phyloP scores from a whole-genome alignment of 2,888 invertebrate species.

The Agrotis clavis region DNA sequence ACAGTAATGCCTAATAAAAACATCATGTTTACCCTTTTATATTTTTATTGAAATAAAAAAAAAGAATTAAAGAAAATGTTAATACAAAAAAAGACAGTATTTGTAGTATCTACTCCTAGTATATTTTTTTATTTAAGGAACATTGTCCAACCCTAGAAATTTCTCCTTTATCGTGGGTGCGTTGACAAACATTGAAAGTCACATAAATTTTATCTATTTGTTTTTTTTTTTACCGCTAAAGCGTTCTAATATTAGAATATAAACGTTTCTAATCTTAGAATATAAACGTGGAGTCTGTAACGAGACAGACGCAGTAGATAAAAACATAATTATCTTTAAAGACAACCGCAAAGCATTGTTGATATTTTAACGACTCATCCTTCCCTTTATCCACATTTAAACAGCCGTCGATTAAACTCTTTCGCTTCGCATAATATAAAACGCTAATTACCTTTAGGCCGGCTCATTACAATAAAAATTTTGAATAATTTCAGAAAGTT shows the following conservation, averaged over 20 bases:
- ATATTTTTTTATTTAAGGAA: too few relatives aligned
- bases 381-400: conserved; percentile 29
- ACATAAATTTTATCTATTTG: too few relatives aligned
- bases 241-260: background rate
- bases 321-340: conserved; percentile 11
- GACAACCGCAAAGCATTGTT: conserved; percentile 32
- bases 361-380: conserved; percentile 35
- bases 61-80: too few relatives aligned
- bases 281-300: background rate
- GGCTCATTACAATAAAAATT: conserved; percentile 55
- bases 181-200: too few relatives aligned
- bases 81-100: background rate
- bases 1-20: conserved; percentile 40
- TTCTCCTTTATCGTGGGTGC: too few relatives aligned
- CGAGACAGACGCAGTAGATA: background rate
- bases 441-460: conserved; percentile 54
- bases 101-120: too few relatives aligned
- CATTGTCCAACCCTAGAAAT: too few relatives aligned
- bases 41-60: conserved; percentile 24
- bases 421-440: conserved; percentile 45
- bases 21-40: conserved; percentile 25
- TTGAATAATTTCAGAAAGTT: conserved; percentile 60
- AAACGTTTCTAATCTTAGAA: background rate
- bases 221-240: too few relatives aligned
- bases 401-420: conserved; percentile 41